Conservation (phyloP, 2,888 invertebrate genomes). For the Lumbricus terrestris region DNA sequence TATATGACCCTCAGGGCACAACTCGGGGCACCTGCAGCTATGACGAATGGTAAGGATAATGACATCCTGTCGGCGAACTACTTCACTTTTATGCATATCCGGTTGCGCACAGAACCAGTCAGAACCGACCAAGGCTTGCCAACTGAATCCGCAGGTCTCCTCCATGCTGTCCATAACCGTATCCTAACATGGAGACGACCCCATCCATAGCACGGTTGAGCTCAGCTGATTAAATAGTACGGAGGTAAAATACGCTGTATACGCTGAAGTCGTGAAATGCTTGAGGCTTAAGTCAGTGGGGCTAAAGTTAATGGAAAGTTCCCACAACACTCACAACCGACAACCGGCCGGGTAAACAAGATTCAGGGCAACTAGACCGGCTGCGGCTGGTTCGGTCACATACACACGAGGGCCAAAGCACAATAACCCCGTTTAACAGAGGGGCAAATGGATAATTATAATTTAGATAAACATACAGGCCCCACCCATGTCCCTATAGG, state of each 20-base stretch:
- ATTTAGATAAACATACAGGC: too few relatives aligned
- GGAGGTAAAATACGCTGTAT: not conserved
- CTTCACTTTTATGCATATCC: not conserved
- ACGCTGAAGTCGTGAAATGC: not conserved
- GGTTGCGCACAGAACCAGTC: not conserved
- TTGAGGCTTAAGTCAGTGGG: not conserved
- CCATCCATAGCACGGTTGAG: not conserved
- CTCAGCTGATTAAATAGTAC: not conserved
- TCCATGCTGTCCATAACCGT: not conserved
- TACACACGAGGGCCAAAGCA: not conserved
- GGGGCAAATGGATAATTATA: not conserved
- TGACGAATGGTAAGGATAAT: not conserved
- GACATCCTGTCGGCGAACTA: not conserved
- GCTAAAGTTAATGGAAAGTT: not conserved
- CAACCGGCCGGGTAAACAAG: not conserved
- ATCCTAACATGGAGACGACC: not conserved
- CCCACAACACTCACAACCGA: not conserved
- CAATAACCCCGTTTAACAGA: not conserved
- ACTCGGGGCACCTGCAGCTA: not conserved
- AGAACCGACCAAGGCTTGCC: not conserved
- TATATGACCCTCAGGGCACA: not conserved
- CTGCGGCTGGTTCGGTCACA: not conserved
- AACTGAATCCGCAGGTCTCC: not conserved
- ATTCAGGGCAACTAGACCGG: not conserved
- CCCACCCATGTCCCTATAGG: too few relatives aligned